phyloP scores from a whole-genome alignment of 2,113 vertebrate genomes.

The Prunella fulvescens region DNA sequence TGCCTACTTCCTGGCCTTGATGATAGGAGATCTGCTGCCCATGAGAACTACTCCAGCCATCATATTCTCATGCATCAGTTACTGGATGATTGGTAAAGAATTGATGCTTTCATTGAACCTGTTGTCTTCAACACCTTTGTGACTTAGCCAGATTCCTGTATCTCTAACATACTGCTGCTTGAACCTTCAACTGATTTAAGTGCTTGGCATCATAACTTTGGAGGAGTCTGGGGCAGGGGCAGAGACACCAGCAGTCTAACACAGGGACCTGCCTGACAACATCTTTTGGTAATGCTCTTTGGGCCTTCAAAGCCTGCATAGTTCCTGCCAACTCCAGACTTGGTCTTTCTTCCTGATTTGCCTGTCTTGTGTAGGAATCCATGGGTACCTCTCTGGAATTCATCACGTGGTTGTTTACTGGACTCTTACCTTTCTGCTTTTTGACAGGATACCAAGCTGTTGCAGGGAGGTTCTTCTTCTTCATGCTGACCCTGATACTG shows the following conservation, averaged over 20 bases:
- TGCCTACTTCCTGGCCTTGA: slow-evolving; percentile 69
- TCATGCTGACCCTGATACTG: slow-evolving; percentile 44
- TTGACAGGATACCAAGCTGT: slow-evolving; percentile 53
- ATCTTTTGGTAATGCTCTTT: background rate
- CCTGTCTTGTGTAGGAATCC: background rate
- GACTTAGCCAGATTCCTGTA: background rate
- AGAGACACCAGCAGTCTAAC: background rate
- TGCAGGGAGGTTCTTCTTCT: slow-evolving; percentile 57
- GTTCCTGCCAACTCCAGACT: background rate
- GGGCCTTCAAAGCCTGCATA: background rate
- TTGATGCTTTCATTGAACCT: slow-evolving; percentile 16
- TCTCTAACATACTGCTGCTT: background rate
- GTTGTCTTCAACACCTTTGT: background rate
- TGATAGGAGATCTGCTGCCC: slow-evolving; percentile 69
- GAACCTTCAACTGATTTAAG: background rate
- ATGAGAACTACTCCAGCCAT: slow-evolving; percentile 69
- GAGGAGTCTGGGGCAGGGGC: background rate
- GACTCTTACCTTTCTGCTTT: background rate
- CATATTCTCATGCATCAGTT: slow-evolving; percentile 67
- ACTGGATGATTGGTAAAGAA: slow-evolving; percentile 74
- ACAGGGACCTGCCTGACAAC: background rate
- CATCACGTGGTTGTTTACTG: background rate
- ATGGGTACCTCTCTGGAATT: background rate
- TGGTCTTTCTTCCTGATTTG: background rate
- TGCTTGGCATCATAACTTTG: background rate